These are phyloP conservation scores for Lagopus leucura DNA, from an alignment of 2,113 vertebrate genomes.

Conservation along the genomic window DNA sequence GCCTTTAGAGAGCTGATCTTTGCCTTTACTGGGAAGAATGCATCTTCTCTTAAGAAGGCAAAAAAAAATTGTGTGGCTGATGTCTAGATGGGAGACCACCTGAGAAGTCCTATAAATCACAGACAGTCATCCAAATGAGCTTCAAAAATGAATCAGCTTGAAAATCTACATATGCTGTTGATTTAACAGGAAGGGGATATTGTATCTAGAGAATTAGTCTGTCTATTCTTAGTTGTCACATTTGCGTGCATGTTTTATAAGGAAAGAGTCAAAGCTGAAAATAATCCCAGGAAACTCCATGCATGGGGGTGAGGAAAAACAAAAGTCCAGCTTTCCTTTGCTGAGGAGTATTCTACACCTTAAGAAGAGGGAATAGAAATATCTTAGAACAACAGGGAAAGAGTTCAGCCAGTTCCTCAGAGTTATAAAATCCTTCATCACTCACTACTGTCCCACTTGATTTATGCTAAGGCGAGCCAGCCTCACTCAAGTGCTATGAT, in stretches of 20 bases:
- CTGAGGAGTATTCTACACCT: not conserved
- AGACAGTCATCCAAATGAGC: not conserved
- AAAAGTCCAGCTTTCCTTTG: not conserved
- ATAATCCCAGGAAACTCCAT: not conserved
- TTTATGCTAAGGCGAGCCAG: conserved; percentile 22
- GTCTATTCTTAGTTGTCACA: not conserved
- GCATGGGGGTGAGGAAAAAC: not conserved
- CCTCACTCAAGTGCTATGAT: not conserved
- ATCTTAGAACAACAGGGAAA: not conserved
- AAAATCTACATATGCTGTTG: not conserved
- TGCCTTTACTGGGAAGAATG: not conserved
- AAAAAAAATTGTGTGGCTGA: not conserved
- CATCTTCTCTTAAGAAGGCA: not conserved
- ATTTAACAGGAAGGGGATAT: not conserved
- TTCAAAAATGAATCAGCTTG: not conserved
- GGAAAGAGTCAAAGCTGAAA: not conserved
- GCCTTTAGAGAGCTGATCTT: not conserved
- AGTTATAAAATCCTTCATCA: conserved; percentile 54
- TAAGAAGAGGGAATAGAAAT: not conserved
- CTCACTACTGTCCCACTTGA: conserved; percentile 47
- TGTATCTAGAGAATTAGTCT: not conserved
- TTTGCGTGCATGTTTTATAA: not conserved
- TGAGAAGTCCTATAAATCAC: not conserved
- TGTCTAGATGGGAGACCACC: not conserved
- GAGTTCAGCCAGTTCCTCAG: not conserved